These are phyloP conservation scores for Syngnathus typhle DNA, from an alignment of 2,113 vertebrate species.

Conservation along the genomic window DNA sequence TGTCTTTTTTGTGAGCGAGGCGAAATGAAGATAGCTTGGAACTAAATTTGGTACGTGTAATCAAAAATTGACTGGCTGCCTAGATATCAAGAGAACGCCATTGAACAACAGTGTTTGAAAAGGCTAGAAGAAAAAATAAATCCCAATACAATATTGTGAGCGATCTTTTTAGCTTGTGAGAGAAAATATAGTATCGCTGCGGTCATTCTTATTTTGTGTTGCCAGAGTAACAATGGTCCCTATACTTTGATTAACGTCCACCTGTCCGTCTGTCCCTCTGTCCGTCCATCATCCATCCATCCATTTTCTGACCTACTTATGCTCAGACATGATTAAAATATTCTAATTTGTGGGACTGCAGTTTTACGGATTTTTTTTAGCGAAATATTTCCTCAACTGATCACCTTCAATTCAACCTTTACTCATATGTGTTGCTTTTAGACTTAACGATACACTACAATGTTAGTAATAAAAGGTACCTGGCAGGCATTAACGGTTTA, in stretches of 20 bases:
- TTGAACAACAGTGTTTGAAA: slow-evolving; percentile 2
- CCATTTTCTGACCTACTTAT: neutral
- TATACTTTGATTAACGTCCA: too few relatives aligned
- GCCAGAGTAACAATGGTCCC: too few relatives aligned
- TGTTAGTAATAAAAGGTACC: too few relatives aligned
- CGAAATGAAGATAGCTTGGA: slow-evolving; percentile 30
- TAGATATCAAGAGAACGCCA: slow-evolving; percentile 17
- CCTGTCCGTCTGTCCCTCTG: too few relatives aligned
- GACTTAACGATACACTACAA: neutral
- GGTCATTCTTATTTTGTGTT: too few relatives aligned
- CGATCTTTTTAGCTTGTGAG: too few relatives aligned
- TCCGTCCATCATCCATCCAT: too few relatives aligned
- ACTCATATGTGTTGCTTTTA: neutral
- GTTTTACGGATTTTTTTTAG: too few relatives aligned
- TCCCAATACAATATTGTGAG: too few relatives aligned
- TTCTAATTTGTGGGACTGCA: neutral
- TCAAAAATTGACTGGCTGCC: slow-evolving; percentile 42
- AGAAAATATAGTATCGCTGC: too few relatives aligned
- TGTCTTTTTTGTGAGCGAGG: slow-evolving; percentile 21
- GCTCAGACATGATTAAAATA: neutral
- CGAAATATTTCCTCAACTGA: neutral
- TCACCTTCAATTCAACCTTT: neutral
- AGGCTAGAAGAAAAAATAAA: neutral
- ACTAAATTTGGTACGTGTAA: slow-evolving; percentile 53
- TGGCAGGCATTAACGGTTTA: neutral